Evolutionary conservation across 2,113 vertebrate species (phyloP), one percentile per base, ranked within the genome.

Genomic region (Sardina pilchardus): DNA sequence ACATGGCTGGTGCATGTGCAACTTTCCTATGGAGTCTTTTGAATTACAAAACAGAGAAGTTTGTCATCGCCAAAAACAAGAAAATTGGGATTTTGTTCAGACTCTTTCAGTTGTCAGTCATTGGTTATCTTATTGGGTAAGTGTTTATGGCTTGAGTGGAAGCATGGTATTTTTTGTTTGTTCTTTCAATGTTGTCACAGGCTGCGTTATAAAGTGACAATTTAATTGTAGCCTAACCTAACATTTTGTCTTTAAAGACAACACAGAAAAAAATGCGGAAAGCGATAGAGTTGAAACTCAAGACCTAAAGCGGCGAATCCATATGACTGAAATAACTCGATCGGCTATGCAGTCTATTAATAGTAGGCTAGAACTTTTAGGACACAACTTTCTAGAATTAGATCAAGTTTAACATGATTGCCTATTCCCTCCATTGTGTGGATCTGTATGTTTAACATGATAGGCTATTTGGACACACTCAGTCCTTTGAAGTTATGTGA

Each of bases 21-120:
- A 91, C 43, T 71, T 93, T 96, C 36, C 95, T 94, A 83, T 84
- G 95, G 1, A 96, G 97, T 0, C 91, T 98, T 30, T 95, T 99
- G 17, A 97, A 99, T 92, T 99, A 98, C 92, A 99, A 99, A 91
- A 99, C 98, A 0, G 97, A 97, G 89, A 99, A 99, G 91, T 98
- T 96, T 89, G 97, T 99, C 90, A 96, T 99, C 59, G 97, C 97
- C 0, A 96, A 97, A 93, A 99, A 97, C 95, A 97, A 96, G 93
- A 97, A 94, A 90, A 96, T 99, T 48, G 98, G 98, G 83, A 90
- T 99, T 78, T 94, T 99, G 81, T 98, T 97, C 48, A 90, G 98
- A 63, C 93, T 96, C 84, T 94, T 98, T 90, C 98, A 99, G 94
- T 92, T 98, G 86, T 95, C 94, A 83, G 96, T 98, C 86, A 94